These are phyloP conservation scores for Piscicola geometra DNA, from an alignment of 2,888 invertebrate species.

Conservation along the genomic window DNA sequence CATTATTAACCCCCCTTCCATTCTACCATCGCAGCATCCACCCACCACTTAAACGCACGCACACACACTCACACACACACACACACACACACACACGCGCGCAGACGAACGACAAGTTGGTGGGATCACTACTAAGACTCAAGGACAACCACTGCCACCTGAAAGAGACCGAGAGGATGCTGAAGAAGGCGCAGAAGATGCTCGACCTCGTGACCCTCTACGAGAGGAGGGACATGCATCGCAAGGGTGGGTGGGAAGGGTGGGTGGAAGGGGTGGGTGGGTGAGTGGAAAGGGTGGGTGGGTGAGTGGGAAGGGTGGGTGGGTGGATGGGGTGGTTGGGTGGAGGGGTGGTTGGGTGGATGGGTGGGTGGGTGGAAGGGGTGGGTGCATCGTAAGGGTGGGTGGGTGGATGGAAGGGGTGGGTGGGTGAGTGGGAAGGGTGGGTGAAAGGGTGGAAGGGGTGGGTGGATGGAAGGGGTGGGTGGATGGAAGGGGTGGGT, in stretches of 20 bases:
- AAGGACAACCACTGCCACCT: conserved; percentile 81
- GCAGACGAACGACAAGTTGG: conserved; percentile 88
- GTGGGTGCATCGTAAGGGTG: neutral
- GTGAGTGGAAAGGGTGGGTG: neutral
- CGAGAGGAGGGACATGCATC: conserved; percentile 85
- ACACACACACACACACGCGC: too few species aligned
- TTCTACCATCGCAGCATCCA: neutral
- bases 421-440: neutral
- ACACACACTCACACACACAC: too few species aligned
- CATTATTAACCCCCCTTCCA: neutral
- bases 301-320: neutral
- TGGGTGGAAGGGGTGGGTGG: too few species aligned
- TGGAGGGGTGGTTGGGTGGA: neutral
- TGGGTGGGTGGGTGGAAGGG: neutral
- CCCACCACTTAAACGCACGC: neutral
- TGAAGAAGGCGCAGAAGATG: conserved; percentile 79
- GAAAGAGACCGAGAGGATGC: conserved; percentile 83
- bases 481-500: neutral
- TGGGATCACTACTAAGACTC: conserved; percentile 80
- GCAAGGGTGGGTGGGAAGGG: conserved; percentile 59
- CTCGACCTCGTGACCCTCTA: conserved; percentile 91
- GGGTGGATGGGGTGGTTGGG: neutral
- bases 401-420: neutral
- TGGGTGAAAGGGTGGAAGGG: neutral
- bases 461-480: neutral